These are phyloP conservation scores for Dendrolimus punctatus DNA, from an alignment of 1,140 invertebrate genomes.

Conservation along the genomic window DNA sequence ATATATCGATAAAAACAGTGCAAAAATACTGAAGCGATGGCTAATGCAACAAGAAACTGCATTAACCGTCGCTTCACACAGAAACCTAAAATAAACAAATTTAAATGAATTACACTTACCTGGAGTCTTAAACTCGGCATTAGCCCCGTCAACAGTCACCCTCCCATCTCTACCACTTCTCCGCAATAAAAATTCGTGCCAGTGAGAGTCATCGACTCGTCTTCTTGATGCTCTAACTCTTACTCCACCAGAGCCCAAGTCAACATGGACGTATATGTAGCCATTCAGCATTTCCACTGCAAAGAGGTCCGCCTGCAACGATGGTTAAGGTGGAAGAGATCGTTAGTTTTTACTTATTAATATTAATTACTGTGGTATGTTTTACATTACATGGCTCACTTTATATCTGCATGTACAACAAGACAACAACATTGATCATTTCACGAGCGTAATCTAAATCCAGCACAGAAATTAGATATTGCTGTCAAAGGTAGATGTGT, in stretches of 20 bases:
- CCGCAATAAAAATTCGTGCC: slow-evolving; percentile 91
- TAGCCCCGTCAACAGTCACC: slow-evolving; percentile 91
- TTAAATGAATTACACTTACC: slow-evolving; percentile 69
- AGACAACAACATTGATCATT: too few relatives aligned
- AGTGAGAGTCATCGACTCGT: slow-evolving; percentile 90
- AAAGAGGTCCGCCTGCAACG: slow-evolving; percentile 86
- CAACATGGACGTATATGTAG: slow-evolving; percentile 92
- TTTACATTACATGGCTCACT: too few relatives aligned
- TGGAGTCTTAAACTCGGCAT: slow-evolving; percentile 91
- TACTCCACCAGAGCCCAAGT: slow-evolving; percentile 92
- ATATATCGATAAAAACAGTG: too few relatives aligned
- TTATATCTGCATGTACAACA: too few relatives aligned
- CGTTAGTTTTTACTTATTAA: slow-evolving; percentile 7
- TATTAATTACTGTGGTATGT: not conserved
- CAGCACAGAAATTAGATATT: not conserved
- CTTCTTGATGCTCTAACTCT: slow-evolving; percentile 87
- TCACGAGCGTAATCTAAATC: too few relatives aligned
- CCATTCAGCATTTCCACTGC: slow-evolving; percentile 95
- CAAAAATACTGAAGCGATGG: too few relatives aligned
- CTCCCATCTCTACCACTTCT: slow-evolving; percentile 86
- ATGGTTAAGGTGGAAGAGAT: slow-evolving; percentile 2
- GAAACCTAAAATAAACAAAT: too few relatives aligned
- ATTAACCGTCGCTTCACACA: too few relatives aligned
- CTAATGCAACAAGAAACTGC: too few relatives aligned
- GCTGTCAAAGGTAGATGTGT: not conserved